Conservation (phyloP, 2,888 invertebrate genomes). For the Trichopoda pennipes region DNA sequence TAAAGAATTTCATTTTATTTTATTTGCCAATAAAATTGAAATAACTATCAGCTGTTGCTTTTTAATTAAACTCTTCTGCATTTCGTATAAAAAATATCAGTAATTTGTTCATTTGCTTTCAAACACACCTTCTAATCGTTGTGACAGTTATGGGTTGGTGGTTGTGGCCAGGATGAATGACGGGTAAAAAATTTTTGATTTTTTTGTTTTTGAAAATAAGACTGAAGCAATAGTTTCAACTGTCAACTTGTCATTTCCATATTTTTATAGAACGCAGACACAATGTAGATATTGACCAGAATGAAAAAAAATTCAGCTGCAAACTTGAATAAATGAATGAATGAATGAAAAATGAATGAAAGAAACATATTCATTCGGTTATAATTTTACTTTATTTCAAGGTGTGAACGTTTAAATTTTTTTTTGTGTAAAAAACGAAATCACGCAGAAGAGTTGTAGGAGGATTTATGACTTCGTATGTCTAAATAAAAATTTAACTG, state of each 20-base stretch:
- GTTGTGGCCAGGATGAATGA: conserved; percentile 52
- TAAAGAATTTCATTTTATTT: too few species aligned
- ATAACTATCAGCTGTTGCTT: background rate
- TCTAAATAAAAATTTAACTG: too few species aligned
- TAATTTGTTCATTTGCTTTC: conserved; percentile 18
- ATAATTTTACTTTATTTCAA: conserved; percentile 17
- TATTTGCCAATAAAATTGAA: too few species aligned
- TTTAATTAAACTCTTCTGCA: background rate
- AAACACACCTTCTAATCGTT: conserved; percentile 62
- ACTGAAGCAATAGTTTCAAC: conserved; percentile 41
- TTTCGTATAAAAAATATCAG: background rate
- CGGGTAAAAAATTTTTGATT: conserved; percentile 4
- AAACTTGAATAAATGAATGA: conserved; percentile 18
- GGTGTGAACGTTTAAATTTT: conserved; percentile 9
- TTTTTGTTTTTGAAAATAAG: conserved; percentile 27
- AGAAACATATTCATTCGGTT: background rate
- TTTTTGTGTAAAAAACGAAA: background rate
- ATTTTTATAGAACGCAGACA: background rate
- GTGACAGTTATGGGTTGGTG: conserved; percentile 52
- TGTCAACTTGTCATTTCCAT: conserved; percentile 51
- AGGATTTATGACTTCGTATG: background rate
- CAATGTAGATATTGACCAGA: background rate
- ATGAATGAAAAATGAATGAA: conserved; percentile 7
- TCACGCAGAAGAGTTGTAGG: too few species aligned
- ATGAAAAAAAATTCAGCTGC: background rate